These are phyloP conservation scores for Napeogenes sylphis DNA, from an alignment of 2,888 invertebrate species.

Conservation along the genomic window DNA sequence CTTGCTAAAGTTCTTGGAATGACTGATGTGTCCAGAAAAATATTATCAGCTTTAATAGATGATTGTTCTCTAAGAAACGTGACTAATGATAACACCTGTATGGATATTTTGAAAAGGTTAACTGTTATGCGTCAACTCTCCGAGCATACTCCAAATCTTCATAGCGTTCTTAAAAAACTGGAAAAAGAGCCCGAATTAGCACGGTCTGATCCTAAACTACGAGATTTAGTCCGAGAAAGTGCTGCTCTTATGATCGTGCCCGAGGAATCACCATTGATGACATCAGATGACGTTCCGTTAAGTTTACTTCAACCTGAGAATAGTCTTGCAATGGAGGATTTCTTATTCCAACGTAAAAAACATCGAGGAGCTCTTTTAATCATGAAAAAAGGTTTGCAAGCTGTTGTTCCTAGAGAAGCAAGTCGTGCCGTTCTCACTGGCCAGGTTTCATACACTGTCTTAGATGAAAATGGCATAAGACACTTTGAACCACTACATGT, in stretches of 20 bases:
- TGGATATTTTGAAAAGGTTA: constrained; percentile 82
- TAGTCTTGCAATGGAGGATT: constrained; percentile 86
- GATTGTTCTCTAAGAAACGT: constrained; percentile 76
- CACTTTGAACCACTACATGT: constrained; percentile 87
- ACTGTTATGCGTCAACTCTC: constrained; percentile 85
- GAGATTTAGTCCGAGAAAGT: constrained; percentile 84
- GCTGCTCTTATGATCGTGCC: constrained; percentile 83
- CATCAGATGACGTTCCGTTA: constrained; percentile 84
- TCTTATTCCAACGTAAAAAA: constrained; percentile 79
- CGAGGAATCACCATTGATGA: constrained; percentile 78
- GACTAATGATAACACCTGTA: constrained; percentile 76
- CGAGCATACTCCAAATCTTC: constrained; percentile 80
- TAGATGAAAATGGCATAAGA: constrained; percentile 86
- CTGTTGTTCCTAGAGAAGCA: constrained; percentile 86
- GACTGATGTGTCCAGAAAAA: constrained; percentile 78
- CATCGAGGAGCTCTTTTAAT: constrained; percentile 81
- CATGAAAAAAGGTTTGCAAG: constrained; percentile 84
- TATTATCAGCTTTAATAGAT: constrained; percentile 74
- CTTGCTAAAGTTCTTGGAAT: constrained; percentile 84
- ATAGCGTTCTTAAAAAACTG: constrained; percentile 79
- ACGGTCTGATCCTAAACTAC: constrained; percentile 81
- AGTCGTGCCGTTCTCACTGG: constrained; percentile 85
- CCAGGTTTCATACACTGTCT: constrained; percentile 84
- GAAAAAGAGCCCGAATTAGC: constrained; percentile 82
- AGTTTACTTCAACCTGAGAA: constrained; percentile 82